Percentiles rank a stretch among this genome's conserved stretches.
Conservation (phyloP, 37 sponge, comb jelly and placozoan genomes). For the Ianthella basta region DNA sequence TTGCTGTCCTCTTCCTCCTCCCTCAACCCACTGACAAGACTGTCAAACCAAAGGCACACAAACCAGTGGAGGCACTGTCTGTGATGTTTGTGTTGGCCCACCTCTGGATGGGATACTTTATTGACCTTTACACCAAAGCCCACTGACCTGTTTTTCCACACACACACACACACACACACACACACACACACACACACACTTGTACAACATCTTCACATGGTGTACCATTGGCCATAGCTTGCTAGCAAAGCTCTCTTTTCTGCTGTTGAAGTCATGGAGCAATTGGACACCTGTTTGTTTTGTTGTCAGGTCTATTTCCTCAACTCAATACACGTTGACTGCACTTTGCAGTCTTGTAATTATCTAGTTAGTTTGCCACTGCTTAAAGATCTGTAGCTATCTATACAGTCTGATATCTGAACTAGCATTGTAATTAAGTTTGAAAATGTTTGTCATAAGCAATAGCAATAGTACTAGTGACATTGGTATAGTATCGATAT, state of each 20-base stretch:
- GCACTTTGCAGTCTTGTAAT: too few relatives aligned
- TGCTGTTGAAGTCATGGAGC: too few relatives aligned
- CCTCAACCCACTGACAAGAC: slow-evolving; percentile 12
- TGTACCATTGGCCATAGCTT: neutral
- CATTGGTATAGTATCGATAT: too few relatives aligned
- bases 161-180: neutral
- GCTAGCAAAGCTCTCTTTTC: neutral
- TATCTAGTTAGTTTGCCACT: too few relatives aligned
- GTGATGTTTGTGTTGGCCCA: slow-evolving; percentile 69
- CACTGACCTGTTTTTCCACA: neutral
- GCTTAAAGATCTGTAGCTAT: too few relatives aligned
- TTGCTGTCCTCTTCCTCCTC: slow-evolving; percentile 50
- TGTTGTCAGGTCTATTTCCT: neutral
- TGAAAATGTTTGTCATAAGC: too few relatives aligned
- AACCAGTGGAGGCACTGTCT: slow-evolving; percentile 74
- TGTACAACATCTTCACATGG: neutral
- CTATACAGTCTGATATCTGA: too few relatives aligned
- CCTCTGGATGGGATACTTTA: slow-evolving; percentile 63
- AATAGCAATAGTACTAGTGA: too few relatives aligned
- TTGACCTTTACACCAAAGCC: neutral
- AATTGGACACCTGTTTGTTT: too few relatives aligned
- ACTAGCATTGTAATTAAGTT: too few relatives aligned
- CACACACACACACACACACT: neutral
- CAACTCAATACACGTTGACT: too few relatives aligned
- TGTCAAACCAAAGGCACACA: slow-evolving; percentile 64